Evolutionary conservation across 2,888 invertebrate species (phyloP), one percentile per base, ranked within the genome.

Genomic region (Lycophotia porphyrea): DNA sequence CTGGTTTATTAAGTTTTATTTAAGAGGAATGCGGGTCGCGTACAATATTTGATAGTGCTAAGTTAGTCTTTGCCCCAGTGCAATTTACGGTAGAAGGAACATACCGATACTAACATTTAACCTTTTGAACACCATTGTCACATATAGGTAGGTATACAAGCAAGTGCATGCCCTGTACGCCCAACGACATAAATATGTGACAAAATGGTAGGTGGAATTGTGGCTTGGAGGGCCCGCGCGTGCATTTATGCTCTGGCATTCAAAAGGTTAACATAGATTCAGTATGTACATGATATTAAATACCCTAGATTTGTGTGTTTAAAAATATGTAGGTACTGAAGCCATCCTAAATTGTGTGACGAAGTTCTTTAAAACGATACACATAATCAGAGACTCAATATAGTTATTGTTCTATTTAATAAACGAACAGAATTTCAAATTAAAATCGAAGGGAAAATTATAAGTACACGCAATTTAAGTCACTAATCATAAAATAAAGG

Each of bases 401-500:
- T 27, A 9, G 15, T 31, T 24, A 3, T 2, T 21, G 5, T 27
- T 70, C 18, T 52, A 42, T 52, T 39, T 55, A 72, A 55, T 72
- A 15, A 73, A 11, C 21, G n/a, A n/a, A 72, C 15, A 15, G n/a
- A 34, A 9, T 42, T 55, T 21, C 9, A 55, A 72, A 52, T 52
- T n/a, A 31, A 5, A 52, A 52, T 72, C 31, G 71, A 52, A 5
- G 39, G n/a, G 31, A 52, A 72, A 52, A 72, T 72, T 42, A 42
- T 31, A 47, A 31, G 3, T 31, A 39, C 74, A 67, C 47, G 7
- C 24, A 55, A 78, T 78, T 52, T 39, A 21, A 55, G 18, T 44
- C 34, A 42, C 27, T 36, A 80, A 36, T 1, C 2, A 73, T 21
- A 11, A 2, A 69, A 69, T 60, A 69, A 60, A 71, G 44, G 72